Base-by-base conservation (phyloP, 2,797 vertebrate genomes). In the Antennarius maculatus region DNA sequence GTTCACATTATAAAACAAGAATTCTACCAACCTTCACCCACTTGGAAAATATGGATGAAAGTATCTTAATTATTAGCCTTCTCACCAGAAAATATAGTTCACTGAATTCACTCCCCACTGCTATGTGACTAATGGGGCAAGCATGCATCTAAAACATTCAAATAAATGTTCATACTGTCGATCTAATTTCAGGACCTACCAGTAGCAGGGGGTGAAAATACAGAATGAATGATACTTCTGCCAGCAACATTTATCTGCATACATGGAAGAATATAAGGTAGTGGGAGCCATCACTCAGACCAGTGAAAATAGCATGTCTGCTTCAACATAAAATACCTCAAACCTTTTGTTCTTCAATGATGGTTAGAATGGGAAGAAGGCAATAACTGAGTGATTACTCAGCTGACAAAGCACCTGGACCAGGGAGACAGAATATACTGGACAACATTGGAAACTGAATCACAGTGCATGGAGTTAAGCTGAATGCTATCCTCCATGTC, bases 11-110 rank as follows among this genome's bases (percentile, higher is more conserved):
- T 60, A 54, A 56, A 66, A 67, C 43, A 7, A 47, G 16, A 46
- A 54, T 66, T 71, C 54, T 43, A 62, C 66, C 64, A 51, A 16
- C 54, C 60, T 60, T 65, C 66, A 59, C 73, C 70, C 11, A 51
- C 54, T 64, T 13, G 3, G 57, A 74, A 74, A 77, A 68, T 50
- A 57, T 16, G 1, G 2, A 61, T 29, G 17, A 61, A 54, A 61
- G 77, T 63, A 48, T 74, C 57, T 74, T 47, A 69, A 83, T 61
- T 61, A 77, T 69, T 46, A 60, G 37, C 80, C 69, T 56, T 18
- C 16, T 16, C 6, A 68, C 53, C 29, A 77, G 65, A 54, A 81
- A 73, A 60, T 41, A 3, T 14, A 56, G 54, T 11, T 43, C 42
- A 41, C 39, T 16, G 37, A 74, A 56, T 56, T 66, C 63, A 52